Evolutionary conservation across 2,888 invertebrate genomes (phyloP).

Genomic region (Limnephilus rhombicus): DNA sequence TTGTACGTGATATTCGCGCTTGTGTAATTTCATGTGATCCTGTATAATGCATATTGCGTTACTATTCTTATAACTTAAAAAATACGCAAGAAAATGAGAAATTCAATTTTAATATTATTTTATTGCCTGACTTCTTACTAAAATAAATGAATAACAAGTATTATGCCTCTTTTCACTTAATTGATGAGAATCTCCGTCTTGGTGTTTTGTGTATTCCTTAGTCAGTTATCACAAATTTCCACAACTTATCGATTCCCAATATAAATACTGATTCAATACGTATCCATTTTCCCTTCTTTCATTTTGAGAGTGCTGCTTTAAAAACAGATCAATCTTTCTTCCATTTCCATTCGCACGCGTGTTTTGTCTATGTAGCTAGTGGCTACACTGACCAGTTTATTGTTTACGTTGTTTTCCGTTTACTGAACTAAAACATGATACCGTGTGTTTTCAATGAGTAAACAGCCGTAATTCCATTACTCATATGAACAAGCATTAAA

Average conservation of each 20-base stretch:
- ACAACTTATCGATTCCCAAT: background rate
- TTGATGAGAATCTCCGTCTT: background rate
- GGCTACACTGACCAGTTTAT: background rate
- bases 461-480: slow-evolving; percentile 32
- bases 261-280: background rate
- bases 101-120: too few species aligned
- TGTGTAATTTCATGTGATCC: too few species aligned
- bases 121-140: too few species aligned
- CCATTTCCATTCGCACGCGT: slow-evolving; percentile 7
- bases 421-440: slow-evolving; percentile 14
- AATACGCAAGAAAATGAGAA: too few species aligned
- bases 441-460: background rate
- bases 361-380: background rate
- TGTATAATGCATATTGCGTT: too few species aligned
- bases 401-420: slow-evolving; percentile 5
- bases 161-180: background rate
- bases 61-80: too few species aligned
- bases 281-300: background rate
- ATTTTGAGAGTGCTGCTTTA: slow-evolving; percentile 25
- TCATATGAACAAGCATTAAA: slow-evolving; percentile 32
- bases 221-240: background rate
- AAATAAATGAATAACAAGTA: background rate
- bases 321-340: slow-evolving; percentile 20
- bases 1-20: too few species aligned
- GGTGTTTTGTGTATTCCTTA: background rate